These are phyloP conservation scores for Hirudo medicinalis DNA, from an alignment of 1,140 invertebrate species.

Conservation along the genomic window DNA sequence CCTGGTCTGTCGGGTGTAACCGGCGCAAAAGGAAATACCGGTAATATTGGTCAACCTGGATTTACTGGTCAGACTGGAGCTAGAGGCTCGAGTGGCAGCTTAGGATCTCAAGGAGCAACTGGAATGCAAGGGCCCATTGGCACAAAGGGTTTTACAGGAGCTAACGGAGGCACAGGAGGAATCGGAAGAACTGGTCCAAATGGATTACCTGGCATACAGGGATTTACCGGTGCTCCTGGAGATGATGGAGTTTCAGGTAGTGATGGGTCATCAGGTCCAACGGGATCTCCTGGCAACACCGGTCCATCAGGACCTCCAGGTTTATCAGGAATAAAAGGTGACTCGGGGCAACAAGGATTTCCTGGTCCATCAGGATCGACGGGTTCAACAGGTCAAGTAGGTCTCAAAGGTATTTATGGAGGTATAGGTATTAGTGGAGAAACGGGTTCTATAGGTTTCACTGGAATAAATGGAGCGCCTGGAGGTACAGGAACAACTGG, in stretches of 20 bases:
- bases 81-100: background rate
- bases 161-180: conserved; percentile 6
- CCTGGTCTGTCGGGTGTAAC: conserved; percentile 10
- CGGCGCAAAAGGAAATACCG: conserved; percentile 5
- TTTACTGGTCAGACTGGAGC: conserved; percentile 4
- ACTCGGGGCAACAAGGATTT: background rate
- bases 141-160: conserved; percentile 1
- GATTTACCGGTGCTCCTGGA: conserved; percentile 12
- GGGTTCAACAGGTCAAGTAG: background rate
- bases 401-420: background rate
- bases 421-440: background rate
- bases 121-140: conserved; percentile 17
- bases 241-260: conserved; percentile 15
- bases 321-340: conserved; percentile 11
- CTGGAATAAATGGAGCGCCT: conserved; percentile 16
- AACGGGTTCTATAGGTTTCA: background rate
- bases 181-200: conserved; percentile 12
- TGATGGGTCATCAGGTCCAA: conserved; percentile 19
- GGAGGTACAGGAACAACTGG: conserved; percentile 16
- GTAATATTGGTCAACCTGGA: conserved; percentile 1
- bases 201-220: background rate
- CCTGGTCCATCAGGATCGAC: background rate
- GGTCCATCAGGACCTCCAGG: conserved; percentile 16
- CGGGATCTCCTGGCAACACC: conserved; percentile 12
- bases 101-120: conserved; percentile 11